Conservation (phyloP, 1,140 invertebrate genomes). For the Polyergus mexicanus region DNA sequence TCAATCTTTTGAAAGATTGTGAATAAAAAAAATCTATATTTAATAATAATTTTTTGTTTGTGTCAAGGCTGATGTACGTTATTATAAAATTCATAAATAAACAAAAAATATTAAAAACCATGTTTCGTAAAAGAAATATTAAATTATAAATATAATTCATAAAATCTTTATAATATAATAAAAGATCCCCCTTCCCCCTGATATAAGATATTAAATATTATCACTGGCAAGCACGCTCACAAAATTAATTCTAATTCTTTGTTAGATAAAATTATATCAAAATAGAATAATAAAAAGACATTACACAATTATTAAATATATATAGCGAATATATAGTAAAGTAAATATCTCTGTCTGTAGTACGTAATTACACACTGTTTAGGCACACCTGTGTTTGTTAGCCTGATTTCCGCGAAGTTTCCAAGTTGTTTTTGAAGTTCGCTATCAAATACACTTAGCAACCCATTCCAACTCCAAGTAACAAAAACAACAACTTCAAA, state of each 20-base stretch:
- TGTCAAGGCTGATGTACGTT: not conserved
- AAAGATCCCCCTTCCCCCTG: not conserved
- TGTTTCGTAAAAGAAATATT: not conserved
- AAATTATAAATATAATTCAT: not conserved
- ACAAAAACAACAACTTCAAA: conserved; percentile 19
- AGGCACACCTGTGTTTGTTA: not conserved
- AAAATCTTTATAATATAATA: not conserved
- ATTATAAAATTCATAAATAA: not conserved
- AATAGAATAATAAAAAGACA: not conserved
- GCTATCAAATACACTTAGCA: not conserved
- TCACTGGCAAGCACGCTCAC: not conserved
- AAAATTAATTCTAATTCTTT: conserved; percentile 3
- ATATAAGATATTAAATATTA: not conserved
- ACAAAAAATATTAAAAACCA: not conserved
- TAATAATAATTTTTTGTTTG: not conserved
- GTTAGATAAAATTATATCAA: not conserved
- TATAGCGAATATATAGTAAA: not conserved
- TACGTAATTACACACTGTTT: not conserved
- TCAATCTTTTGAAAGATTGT: not conserved
- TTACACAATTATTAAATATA: too few relatives aligned
- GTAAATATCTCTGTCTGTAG: not conserved
- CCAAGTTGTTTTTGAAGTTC: conserved; percentile 29
- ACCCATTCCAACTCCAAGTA: conserved; percentile 7
- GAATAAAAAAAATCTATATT: not conserved
- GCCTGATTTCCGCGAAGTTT: conserved; percentile 2